Evolutionary conservation across 2,113 vertebrate genomes (phyloP).

Genomic region (Vulpes vulpes): DNA sequence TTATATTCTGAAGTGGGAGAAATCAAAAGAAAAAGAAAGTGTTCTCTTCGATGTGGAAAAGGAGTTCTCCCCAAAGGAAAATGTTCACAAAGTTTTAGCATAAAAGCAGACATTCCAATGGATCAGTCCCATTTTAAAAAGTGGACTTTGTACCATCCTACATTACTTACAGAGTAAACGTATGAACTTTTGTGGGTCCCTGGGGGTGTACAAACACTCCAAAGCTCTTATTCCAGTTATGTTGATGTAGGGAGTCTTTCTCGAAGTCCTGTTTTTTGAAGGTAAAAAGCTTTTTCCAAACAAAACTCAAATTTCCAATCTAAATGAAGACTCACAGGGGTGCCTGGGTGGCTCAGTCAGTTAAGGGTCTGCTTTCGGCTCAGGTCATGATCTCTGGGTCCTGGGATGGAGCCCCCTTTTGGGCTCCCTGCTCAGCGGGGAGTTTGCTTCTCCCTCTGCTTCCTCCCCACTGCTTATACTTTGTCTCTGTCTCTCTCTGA

Average conservation of each 20-base stretch:
- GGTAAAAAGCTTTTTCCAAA: slow-evolving; percentile 38
- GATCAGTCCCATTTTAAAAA: not conserved
- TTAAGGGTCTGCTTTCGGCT: no score
- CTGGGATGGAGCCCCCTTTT: no score
- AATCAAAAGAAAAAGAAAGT: not conserved
- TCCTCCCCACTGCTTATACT: no score
- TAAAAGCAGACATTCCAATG: not conserved
- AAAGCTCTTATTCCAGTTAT: not conserved
- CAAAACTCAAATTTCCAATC: slow-evolving; percentile 31
- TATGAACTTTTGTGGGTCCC: not conserved
- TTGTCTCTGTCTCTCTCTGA: no score
- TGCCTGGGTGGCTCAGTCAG: no score
- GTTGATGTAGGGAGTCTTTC: not conserved
- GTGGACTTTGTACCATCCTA: no score
- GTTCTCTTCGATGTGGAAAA: not conserved
- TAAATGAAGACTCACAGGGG: not conserved
- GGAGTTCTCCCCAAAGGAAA: not conserved
- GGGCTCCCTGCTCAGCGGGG: no score
- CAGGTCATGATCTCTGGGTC: no score
- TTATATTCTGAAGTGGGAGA: not conserved
- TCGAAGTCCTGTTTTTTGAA: slow-evolving; percentile 6
- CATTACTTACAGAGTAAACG: not conserved
- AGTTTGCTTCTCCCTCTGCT: no score
- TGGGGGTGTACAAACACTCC: no score
- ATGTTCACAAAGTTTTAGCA: not conserved